Evolutionary conservation across 2,888 invertebrate species (phyloP), one percentile per base, ranked within the genome.

Genomic region (Heliconius erato): DNA sequence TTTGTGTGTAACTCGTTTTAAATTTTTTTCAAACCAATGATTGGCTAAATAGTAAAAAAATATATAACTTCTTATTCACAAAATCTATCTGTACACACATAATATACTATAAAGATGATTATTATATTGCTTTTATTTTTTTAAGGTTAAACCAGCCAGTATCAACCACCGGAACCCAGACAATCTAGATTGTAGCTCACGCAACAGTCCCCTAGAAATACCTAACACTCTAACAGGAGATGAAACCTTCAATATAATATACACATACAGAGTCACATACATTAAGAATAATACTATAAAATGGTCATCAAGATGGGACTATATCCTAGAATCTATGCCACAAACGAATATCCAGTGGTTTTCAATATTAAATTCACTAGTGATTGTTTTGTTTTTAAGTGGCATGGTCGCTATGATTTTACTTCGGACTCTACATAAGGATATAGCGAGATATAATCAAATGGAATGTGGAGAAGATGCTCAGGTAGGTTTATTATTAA

Each of bases 331-430:
- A 94, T 99, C 99, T 0, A 99, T 99, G 98, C 99, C 99, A 0
- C 99, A 99, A 92, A 98, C 99, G 0, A 99, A 99, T 91, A 99
- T 99, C 88, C 99, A 99, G 92, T 99, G 99, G 99, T 99, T 99
- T 93, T 99, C 99, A 86, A 99, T 99, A 90, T 96, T 99, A 85
- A 99, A 99, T 94, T 99, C 99, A 0, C 96, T 99, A 88, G 99
- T 99, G 82, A 99, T 99, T 89, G 99, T 99, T 3, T 95, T 99
- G 59, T 99, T 99, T 95, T 96, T 99, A 32, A 99, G 99, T 87
- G 99, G 99, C 87, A 99, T 99, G 99, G 99, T 99, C 26, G 99
- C 99, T 49, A 99, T 99, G 99, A 99, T 99, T 89, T 97, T 99
- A 94, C 94, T 99, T 87, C 97, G 99, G 85, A 99, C 99, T 0